Base-by-base conservation (phyloP, 2,797 vertebrate species). In the Peromyscus nudipes region DNA sequence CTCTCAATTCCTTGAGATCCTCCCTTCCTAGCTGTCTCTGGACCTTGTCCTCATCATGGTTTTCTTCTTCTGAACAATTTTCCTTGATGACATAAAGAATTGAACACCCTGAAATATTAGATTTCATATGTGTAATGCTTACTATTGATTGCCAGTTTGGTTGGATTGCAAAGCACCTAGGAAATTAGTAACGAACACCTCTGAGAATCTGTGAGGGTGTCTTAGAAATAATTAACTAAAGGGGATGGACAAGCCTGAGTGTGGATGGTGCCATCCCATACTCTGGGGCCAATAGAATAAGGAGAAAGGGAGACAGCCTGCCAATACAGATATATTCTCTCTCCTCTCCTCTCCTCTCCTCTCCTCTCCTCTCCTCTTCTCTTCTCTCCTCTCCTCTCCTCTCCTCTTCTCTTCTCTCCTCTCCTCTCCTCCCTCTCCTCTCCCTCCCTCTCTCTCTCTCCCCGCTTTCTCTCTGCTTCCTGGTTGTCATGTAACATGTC, bases 51-150 rank as follows among this genome's bases (percentile, higher is more conserved):
- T 76, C 11, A 27, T 7, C n/a, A 57, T 46, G 16, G 43, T 62
- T 94, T 96, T 73, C 65, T 65, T 84, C 16, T 29, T 80, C 67
- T 82, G 84, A 43, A 79, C 12, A 87, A 40, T 79, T 60, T 85
- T 88, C 25, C 55, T 77, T 83, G 12, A 34, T 60, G 69, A 19
- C 87, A 77, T n/a, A 62, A 49, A 69, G 23, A 88, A 69, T 85
- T 65, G 17, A 82, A 69, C 21, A 92, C 46, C 71, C 8, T 73
- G 60, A 75, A 89, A 73, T 29, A 67, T 4, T 16, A 1, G 11
- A 34, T 92, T 92, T 83, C 62, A 19, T 31, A 23, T 46, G 7
- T 60, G 25, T 67, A 49, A 69, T 81, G 46, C 37, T 21, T 69
- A 19, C 27, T 80, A 37, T 55, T 90, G 16, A 90, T 29, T 52